Evolutionary conservation across 1,140 invertebrate genomes (phyloP).

Genomic region (Reticulitermes speratus): DNA sequence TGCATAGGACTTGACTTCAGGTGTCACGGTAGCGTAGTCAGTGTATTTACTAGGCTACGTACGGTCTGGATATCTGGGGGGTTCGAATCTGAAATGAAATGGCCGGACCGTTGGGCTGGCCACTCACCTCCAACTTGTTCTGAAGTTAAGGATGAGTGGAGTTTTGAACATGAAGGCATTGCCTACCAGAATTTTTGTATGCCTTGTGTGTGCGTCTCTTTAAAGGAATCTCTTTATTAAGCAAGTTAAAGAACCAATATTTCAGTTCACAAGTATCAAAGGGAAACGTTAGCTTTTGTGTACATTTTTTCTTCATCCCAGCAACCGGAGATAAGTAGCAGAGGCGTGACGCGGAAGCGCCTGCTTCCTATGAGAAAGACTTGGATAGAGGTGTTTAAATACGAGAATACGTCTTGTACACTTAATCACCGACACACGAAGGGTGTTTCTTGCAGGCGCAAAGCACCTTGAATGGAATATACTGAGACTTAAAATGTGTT

Average conservation of each 20-base stretch:
- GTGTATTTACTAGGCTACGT: too few species aligned
- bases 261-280: neutral
- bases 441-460: neutral
- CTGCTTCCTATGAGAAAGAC: neutral
- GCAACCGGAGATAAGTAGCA: neutral
- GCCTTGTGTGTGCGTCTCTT: too few species aligned
- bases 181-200: too few species aligned
- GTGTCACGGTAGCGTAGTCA: too few species aligned
- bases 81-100: too few species aligned
- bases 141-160: too few species aligned
- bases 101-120: too few species aligned
- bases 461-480: neutral
- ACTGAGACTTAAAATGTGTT: conserved; percentile 11
- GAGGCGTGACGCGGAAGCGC: neutral
- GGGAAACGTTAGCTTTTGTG: neutral
- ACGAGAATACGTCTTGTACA: neutral
- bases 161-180: too few species aligned
- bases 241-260: neutral
- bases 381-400: neutral
- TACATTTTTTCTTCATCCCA: neutral
- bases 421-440: neutral
- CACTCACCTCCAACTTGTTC: too few species aligned
- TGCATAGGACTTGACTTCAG: too few species aligned
- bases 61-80: too few species aligned
- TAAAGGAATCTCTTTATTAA: neutral